Conservation (phyloP, 1,140 invertebrate genomes). For the Scaptomyza montana region DNA sequence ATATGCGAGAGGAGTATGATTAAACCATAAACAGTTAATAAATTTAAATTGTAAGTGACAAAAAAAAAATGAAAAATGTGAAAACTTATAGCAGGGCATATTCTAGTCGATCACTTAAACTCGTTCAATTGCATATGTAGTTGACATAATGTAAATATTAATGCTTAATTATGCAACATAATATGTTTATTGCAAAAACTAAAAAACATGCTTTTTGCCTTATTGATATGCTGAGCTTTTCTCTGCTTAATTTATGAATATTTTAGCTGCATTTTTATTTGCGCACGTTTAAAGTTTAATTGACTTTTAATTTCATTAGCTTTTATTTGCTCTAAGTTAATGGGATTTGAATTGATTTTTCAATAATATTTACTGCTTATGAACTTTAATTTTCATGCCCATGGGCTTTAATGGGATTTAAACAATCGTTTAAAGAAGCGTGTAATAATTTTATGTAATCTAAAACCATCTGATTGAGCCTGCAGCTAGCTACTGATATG, state of each 20-base stretch:
- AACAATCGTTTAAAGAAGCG: too few species aligned
- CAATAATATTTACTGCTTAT: neutral
- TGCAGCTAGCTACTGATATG: constrained; percentile 17
- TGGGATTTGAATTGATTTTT: constrained; percentile 39
- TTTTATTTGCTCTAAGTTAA: constrained; percentile 37
- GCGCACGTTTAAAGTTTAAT: constrained; percentile 29
- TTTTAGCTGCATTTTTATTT: constrained; percentile 31
- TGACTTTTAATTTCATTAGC: constrained; percentile 52
- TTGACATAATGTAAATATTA: constrained; percentile 39
- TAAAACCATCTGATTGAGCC: too few species aligned
- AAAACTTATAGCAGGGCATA: neutral
- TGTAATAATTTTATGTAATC: too few species aligned
- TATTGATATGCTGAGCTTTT: constrained; percentile 24
- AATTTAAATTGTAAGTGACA: too few species aligned
- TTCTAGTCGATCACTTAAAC: neutral
- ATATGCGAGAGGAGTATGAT: neutral
- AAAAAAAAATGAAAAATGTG: too few species aligned
- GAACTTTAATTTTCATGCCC: neutral
- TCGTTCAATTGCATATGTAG: neutral
- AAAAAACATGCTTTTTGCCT: constrained; percentile 22
- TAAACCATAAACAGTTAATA: neutral
- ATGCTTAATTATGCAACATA: constrained; percentile 47
- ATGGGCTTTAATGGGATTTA: neutral
- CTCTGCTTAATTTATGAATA: constrained; percentile 25
- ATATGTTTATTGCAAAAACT: constrained; percentile 17